These are phyloP conservation scores for Lepisosteus oculatus DNA, from an alignment of 2,113 vertebrate species.

Conservation along the genomic window DNA sequence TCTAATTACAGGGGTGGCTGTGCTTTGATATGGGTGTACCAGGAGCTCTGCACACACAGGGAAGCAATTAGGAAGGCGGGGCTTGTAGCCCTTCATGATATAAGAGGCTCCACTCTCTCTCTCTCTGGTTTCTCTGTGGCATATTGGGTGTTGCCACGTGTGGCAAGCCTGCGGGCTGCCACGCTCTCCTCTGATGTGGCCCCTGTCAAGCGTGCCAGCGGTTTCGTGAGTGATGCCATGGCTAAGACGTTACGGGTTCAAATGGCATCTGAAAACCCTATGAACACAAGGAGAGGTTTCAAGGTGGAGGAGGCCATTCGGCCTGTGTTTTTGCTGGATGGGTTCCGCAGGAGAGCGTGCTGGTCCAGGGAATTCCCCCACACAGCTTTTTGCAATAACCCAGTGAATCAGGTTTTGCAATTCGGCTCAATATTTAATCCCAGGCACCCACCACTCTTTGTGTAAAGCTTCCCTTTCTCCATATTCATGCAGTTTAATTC, in stretches of 20 bases:
- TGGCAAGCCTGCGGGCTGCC: conserved; percentile 44
- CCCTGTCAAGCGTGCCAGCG: conserved; percentile 29
- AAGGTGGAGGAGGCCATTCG: conserved; percentile 1
- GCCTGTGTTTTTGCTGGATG: conserved; percentile 14
- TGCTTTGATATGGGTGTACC: conserved; percentile 18
- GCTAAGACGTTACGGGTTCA: too few relatives aligned
- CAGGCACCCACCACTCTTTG: too few relatives aligned
- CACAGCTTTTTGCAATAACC: not conserved
- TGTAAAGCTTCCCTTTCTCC: too few relatives aligned
- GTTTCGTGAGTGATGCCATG: conserved; percentile 14
- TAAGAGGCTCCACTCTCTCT: not conserved
- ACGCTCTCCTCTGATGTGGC: conserved; percentile 53
- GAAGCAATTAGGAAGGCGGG: conserved; percentile 48
- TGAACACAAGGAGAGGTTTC: too few relatives aligned
- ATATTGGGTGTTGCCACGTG: conserved; percentile 46
- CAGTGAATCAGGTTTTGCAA: not conserved
- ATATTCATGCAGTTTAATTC: too few relatives aligned
- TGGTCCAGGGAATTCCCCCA: not conserved
- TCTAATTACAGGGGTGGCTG: conserved; percentile 62
- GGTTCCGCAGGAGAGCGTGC: not conserved
- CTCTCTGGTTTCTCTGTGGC: conserved; percentile 27
- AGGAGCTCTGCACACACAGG: conserved; percentile 18
- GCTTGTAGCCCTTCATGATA: conserved; percentile 15
- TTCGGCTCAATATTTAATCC: too few relatives aligned
- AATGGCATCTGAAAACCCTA: too few relatives aligned